Evolutionary conservation across 2,888 invertebrate species (phyloP).

Genomic region (Drosophila emarginata): DNA sequence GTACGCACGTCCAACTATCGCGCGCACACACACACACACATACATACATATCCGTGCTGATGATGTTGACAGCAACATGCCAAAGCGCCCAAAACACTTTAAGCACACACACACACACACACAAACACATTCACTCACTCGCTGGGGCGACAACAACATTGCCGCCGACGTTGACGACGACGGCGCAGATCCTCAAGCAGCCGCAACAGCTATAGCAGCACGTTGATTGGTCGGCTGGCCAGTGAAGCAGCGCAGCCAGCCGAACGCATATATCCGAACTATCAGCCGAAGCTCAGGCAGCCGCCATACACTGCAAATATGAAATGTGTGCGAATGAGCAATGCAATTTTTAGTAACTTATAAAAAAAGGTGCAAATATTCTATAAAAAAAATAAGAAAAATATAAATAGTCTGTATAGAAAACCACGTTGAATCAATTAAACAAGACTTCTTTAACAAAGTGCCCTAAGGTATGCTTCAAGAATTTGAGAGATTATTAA

Average conservation of each 20-base stretch:
- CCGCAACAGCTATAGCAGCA: conserved; percentile 9
- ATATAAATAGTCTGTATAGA: too few relatives aligned
- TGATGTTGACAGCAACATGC: conserved; percentile 22
- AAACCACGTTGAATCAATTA: too few relatives aligned
- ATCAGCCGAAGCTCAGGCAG: background rate
- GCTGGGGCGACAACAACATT: background rate
- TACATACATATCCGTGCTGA: conserved; percentile 20
- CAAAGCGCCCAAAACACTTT: conserved; percentile 32
- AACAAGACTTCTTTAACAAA: too few relatives aligned
- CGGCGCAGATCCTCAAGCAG: conserved; percentile 53
- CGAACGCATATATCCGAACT: conserved; percentile 4
- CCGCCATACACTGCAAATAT: conserved; percentile 52
- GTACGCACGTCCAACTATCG: background rate
- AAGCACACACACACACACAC: background rate
- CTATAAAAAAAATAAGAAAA: too few relatives aligned
- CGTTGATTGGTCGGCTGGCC: conserved; percentile 68
- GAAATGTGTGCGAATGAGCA: background rate
- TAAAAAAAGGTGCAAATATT: background rate
- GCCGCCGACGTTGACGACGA: background rate
- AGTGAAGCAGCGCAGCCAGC: background rate
- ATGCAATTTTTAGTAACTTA: background rate
- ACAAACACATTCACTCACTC: background rate
- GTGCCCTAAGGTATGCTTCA: background rate
- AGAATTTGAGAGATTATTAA: background rate
- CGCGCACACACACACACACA: conserved; percentile 19